Percentiles rank a stretch among this genome's conserved stretches.
phyloP scores from a whole-genome alignment of 2,797 vertebrate genomes.

The Microchirus variegatus region DNA sequence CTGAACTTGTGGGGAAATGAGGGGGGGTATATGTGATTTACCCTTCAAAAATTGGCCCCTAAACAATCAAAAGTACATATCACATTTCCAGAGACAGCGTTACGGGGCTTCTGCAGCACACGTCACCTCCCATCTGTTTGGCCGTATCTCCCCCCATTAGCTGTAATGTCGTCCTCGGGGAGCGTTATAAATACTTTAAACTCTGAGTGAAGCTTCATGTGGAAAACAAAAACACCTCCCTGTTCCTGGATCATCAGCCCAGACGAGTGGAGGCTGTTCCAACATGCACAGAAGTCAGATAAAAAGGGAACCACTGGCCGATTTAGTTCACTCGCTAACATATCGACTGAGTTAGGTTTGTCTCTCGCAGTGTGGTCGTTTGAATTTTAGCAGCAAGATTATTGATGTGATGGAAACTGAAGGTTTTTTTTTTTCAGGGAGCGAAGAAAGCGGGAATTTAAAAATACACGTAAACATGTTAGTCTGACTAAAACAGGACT shows the following conservation, averaged over 20 bases:
- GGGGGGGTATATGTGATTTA: conserved; percentile 11
- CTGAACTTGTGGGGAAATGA: background rate
- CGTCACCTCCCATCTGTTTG: conserved; percentile 67
- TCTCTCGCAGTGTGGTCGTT: background rate
- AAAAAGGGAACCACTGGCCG: conserved; percentile 2
- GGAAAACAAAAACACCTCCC: conserved; percentile 48
- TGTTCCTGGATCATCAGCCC: conserved; percentile 36
- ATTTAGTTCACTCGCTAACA: background rate
- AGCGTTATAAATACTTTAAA: conserved; percentile 65
- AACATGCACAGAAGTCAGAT: conserved; percentile 6
- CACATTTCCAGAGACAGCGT: conserved; percentile 20
- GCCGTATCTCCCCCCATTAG: conserved; percentile 62
- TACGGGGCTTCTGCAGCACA: conserved; percentile 7
- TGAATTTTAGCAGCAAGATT: too few relatives aligned
- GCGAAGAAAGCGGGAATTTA: too few relatives aligned
- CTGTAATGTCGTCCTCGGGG: conserved; percentile 49
- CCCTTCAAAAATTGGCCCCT: conserved; percentile 21
- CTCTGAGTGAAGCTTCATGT: conserved; percentile 38
- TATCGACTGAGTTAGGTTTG: conserved; percentile 4
- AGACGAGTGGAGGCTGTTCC: conserved; percentile 18
- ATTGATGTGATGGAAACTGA: too few relatives aligned
- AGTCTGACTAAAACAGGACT: too few relatives aligned
- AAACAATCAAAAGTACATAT: conserved; percentile 15
- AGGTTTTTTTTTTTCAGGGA: too few relatives aligned
- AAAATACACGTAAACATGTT: background rate